Base-by-base conservation (phyloP, 2,888 invertebrate species). In the Perizoma affinitatum region DNA sequence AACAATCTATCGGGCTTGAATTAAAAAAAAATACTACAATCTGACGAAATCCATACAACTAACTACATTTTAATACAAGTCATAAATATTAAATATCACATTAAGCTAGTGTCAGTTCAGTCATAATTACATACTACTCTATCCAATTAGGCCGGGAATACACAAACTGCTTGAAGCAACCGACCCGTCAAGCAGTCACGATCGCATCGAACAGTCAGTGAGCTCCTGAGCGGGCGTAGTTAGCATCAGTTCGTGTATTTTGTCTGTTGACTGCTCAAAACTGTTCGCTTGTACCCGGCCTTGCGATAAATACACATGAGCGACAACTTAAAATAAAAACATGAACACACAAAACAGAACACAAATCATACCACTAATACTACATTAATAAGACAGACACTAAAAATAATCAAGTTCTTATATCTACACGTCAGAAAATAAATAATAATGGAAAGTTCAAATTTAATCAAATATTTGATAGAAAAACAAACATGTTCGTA, bases 31-130 rank as follows among this genome's bases (percentile, higher is more conserved):
- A 82, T 66, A 44, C 74, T 77, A 79, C 69, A 71, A 71, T 67
- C 71, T 74, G 75, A 80, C 80, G 69, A 67, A 81, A 79, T 81
- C 61, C 78, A 80, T 83, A 83, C 73, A 76, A 73, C 84, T 84
- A 86, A 83, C 82, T 87, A 88, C 78, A 76, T 78, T 63, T 76
- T 82, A 83, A 80, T 86, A 88, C 78, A 82, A 81, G 79, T 85
- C 78, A 88, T 87, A 88, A 88, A 89, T 90, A 90, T 88, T 89
- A 89, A 88, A 90, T 91, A 92, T 92, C 90, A 92, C 91, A 90
- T 86, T 84, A 90, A 89, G 82, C 89, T 90, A 91, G 89, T 84
- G 84, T 90, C 88, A 90, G 84, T 90, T 84, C 88, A 90, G 90
- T 90, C 88, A 77, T 80, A 85, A 77, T 85, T 86, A 86, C 76